Conservation (phyloP, 2,113 vertebrate species). For the Alces alces region DNA sequence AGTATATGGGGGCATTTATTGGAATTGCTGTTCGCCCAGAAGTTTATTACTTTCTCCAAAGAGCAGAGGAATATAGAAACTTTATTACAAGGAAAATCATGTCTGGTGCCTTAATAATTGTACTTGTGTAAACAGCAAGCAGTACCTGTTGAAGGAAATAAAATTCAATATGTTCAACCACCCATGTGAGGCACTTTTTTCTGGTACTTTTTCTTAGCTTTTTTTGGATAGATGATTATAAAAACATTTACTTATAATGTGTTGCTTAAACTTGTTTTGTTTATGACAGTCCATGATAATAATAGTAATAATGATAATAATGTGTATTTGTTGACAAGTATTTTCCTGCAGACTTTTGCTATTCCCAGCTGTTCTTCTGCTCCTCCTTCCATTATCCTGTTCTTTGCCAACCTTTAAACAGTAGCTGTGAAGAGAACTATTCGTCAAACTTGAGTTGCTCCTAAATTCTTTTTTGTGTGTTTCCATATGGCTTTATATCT, state of each 20-base stretch:
- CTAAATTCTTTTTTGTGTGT: neutral
- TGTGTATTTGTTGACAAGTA: neutral
- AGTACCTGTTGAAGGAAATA: neutral
- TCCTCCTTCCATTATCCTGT: neutral
- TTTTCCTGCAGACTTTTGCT: neutral
- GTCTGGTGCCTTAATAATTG: slow-evolving; percentile 11
- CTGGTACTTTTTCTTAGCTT: neutral
- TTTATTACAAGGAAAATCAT: neutral
- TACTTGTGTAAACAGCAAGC: neutral
- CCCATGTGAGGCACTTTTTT: neutral
- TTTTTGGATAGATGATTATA: neutral
- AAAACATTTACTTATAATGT: neutral
- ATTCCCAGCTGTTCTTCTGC: neutral
- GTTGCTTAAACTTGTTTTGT: neutral
- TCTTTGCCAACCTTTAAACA: neutral
- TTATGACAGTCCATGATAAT: neutral
- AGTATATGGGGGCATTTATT: slow-evolving; percentile 37
- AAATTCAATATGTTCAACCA: neutral
- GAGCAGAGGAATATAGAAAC: neutral
- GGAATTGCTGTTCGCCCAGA: neutral
- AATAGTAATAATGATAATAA: neutral
- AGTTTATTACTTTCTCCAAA: slow-evolving; percentile 35
- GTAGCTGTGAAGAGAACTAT: neutral
- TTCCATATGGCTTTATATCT: neutral
- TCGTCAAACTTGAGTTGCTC: neutral